Base-by-base conservation (phyloP, 2,888 invertebrate species). In the Portevinia maculata region DNA sequence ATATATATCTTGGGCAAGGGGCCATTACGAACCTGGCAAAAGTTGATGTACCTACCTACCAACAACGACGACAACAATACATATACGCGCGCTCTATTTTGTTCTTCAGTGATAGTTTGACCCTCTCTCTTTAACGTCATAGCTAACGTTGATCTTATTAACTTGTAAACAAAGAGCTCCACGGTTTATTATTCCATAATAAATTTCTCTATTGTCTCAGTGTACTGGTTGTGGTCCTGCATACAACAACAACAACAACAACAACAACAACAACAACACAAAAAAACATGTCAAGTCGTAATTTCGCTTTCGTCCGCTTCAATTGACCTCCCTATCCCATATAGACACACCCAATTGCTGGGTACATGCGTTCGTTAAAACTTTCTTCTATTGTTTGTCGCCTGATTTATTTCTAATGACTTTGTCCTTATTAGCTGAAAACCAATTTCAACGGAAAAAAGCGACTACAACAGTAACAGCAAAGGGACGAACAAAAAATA, bases 381-480 rank as follows among this genome's bases (percentile, higher is more conserved):
- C 71, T 81, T 70, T 75, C 79, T 79, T 79, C 85, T 78, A 85
- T 86, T 86, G 86, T 86, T 86, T 85, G 86, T 81, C 74, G 64
- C 78, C 85, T 86, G 86, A 86, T 86, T 86, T 86, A 86, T 86
- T 86, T 86, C 86, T 86, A 86, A 86, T 86, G 85, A 86, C 86
- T 86, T 86, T 84, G 85, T 84, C 85, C 85, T 86, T 86, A 86
- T 86, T 86, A 86, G 86, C 85, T 86, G 84, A 84, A 86, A 86
- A 85, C 86, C 86, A 86, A 86, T 86, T 86, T 86, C 75, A 86
- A 73, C 84, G 59, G 39, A 73, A 75, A 79, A 85, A 83, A 85
- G 55, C 67, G 39, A 60, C 65, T 73, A 28, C 48, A 17, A 55
- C 30, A 37, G 13, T 19, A 34, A 37, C 24, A 52, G 48, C 9